Evolutionary conservation across 2,797 vertebrate species (phyloP).

Genomic region (Acanthopagrus latus): DNA sequence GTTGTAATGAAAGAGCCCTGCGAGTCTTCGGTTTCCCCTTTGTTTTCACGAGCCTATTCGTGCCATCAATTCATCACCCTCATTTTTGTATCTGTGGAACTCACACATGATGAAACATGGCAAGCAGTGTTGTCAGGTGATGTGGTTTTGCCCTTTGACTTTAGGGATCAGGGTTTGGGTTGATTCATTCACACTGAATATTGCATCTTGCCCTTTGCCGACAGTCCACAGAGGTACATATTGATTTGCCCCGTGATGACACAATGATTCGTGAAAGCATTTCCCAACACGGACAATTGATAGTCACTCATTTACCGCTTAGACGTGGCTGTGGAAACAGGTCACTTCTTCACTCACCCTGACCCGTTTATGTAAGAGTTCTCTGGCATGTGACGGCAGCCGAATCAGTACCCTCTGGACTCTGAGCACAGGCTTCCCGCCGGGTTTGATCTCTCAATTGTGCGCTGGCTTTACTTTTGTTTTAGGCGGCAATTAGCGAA

Average conservation of each 20-base stretch:
- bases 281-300: constrained; percentile 22
- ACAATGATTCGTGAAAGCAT: constrained; percentile 7
- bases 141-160: background rate
- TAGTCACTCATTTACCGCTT: constrained; percentile 24
- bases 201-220: constrained; percentile 20
- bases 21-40: constrained; percentile 1
- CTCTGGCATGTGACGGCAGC: constrained; percentile 51
- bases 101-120: background rate
- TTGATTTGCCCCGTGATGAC: constrained; percentile 23
- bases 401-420: constrained; percentile 29
- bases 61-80: background rate
- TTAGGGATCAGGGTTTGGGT: background rate
- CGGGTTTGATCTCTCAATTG: constrained; percentile 66
- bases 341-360: constrained; percentile 48
- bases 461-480: constrained; percentile 57
- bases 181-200: constrained; percentile 5
- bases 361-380: constrained; percentile 73
- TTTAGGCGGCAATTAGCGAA: constrained; percentile 68
- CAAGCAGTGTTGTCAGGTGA: background rate
- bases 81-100: background rate
- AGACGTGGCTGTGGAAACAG: constrained; percentile 39
- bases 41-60: background rate
- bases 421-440: constrained; percentile 46
- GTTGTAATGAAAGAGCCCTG: background rate
- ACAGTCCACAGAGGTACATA: background rate